These are phyloP conservation scores for Philotrypesis tridentata DNA, from an alignment of 1,140 invertebrate genomes.

Conservation along the genomic window DNA sequence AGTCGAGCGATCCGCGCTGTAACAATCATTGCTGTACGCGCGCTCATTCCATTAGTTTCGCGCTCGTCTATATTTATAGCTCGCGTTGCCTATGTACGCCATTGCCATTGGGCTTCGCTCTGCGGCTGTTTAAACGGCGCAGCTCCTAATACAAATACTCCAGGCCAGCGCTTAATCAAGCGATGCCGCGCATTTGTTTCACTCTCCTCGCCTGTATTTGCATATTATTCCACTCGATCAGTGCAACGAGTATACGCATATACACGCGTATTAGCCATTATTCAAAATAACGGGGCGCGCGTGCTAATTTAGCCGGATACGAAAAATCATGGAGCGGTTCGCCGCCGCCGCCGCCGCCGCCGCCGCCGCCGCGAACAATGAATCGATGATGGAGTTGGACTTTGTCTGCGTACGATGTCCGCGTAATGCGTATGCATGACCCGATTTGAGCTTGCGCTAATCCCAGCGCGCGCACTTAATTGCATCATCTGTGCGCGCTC, in stretches of 20 bases:
- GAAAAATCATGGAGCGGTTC: not conserved
- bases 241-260: not conserved
- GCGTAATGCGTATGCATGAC: too few species aligned
- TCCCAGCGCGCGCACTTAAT: too few species aligned
- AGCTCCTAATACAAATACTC: not conserved
- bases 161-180: constrained; percentile 7
- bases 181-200: not conserved
- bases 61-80: not conserved
- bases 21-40: too few species aligned
- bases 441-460: too few species aligned
- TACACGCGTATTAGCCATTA: not conserved
- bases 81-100: not conserved
- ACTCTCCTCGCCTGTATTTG: not conserved
- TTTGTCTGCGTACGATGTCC: too few species aligned
- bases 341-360: too few species aligned
- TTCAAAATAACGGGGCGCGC: not conserved
- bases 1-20: too few species aligned
- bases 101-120: not conserved
- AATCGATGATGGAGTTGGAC: not conserved
- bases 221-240: constrained; percentile 10
- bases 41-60: not conserved
- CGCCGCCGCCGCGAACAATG: too few species aligned
- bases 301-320: not conserved
- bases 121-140: not conserved
- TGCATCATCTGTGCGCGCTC: too few species aligned